Evolutionary conservation across 2,888 invertebrate genomes (phyloP), one percentile per base, ranked within the genome.

Genomic region (Erannis defoliaria): DNA sequence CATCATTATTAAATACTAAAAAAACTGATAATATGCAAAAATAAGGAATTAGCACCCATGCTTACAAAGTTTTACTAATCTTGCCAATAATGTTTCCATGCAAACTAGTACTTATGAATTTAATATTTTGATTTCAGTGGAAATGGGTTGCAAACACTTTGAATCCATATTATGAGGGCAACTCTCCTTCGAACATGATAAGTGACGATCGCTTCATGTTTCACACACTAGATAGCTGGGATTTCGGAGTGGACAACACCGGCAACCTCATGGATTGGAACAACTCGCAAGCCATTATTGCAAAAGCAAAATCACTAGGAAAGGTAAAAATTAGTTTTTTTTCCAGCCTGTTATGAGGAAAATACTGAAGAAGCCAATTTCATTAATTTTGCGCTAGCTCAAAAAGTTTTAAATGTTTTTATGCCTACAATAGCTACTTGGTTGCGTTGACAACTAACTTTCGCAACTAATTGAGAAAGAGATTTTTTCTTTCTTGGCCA

Each of bases 121-220:
- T 10, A 16, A 33, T 18, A 26, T 16, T 26, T 19, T 46, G 5
- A 18, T 57, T 83, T 23, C 73, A 96, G 94, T 98, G 98, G 97
- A 84, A 95, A 63, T 99, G 99, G 99, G 80, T 95, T 5, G 98
- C 97, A 0, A 96, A 95, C 45, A 97, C 98, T 0, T 88, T 99
- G 55, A 98, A 98, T 92, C 99, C 99, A 0, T 96, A 98, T 81
- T 97, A 98, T 74, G 98, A 99, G 87, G 97, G 97, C 0, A 98
- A 98, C 86, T 93, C 95, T 0, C 84, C 95, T 0, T 94, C 94
- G 0, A 90, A 90, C 71, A 95, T 95, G 94, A 96, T 99, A 33
- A 94, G 94, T 40, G 98, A 99, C 85, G 98, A 99, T 82, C 94
- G 97, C 9, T 95, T 98, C 68, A 96, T 99, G 77, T 93, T 95